Evolutionary conservation across 2,113 vertebrate genomes (phyloP).

Genomic region (Arothron firmamentum): DNA sequence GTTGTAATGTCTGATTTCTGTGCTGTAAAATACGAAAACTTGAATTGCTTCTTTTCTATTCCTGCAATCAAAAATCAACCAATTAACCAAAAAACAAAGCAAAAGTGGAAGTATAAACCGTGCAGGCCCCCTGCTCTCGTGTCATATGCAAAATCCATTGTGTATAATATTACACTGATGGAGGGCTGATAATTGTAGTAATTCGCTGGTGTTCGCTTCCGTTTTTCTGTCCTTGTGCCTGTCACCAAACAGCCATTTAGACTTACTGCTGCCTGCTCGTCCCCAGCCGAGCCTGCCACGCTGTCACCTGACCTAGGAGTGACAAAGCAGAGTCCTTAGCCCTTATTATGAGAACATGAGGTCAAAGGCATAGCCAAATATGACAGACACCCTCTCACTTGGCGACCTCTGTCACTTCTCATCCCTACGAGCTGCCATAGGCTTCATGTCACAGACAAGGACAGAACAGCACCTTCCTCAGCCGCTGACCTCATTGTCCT

Average conservation of each 20-base stretch:
- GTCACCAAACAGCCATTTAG: conserved; percentile 35
- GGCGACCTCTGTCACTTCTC: conserved; percentile 69
- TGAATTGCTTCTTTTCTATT: no score
- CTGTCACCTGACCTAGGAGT: conserved; percentile 64
- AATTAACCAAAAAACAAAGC: no score
- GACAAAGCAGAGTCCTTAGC: conserved; percentile 73
- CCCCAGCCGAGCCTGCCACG: conserved; percentile 32
- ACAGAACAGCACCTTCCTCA: conserved; percentile 52
- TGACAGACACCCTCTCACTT: conserved; percentile 70
- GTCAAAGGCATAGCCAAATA: conserved; percentile 64
- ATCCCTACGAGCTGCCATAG: conserved; percentile 61
- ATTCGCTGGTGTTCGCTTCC: conserved; percentile 79
- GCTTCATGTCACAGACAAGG: conserved; percentile 52
- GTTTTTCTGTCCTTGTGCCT: conserved; percentile 15
- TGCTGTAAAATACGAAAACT: no score
- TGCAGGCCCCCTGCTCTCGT: no score
- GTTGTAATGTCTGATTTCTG: no score
- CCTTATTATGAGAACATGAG: conserved; percentile 72
- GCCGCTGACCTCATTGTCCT: conserved; percentile 30
- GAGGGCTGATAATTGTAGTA: conserved; percentile 99
- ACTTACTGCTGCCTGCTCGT: conserved; percentile 31
- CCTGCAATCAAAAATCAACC: no score
- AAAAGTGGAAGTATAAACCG: no score
- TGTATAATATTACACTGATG: conserved; percentile 99
- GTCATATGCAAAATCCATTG: conserved; percentile 98